phyloP scores from a whole-genome alignment of 2,113 vertebrate genomes.

The Pollimyrus isidori region DNA sequence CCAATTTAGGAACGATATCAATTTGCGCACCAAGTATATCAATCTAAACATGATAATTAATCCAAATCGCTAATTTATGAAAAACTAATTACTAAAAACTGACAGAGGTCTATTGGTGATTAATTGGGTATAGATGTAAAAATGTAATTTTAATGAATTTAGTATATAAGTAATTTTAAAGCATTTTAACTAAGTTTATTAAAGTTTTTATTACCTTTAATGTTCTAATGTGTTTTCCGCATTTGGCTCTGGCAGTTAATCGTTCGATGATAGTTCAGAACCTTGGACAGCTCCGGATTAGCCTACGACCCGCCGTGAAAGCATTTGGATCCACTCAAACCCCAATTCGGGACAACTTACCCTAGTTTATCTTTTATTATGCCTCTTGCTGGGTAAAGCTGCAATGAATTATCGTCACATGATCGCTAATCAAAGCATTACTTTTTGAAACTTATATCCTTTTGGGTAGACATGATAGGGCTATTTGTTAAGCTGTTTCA shows the following conservation, averaged over 20 bases:
- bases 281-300: not conserved
- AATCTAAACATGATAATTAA: not conserved
- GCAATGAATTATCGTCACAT: not conserved
- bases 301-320: not conserved
- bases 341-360: not conserved
- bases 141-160: not conserved
- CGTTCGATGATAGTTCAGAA: not conserved
- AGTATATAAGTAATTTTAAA: not conserved
- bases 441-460: not conserved
- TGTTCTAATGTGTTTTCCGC: not conserved
- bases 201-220: not conserved
- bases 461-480: not conserved
- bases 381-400: not conserved
- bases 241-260: not conserved
- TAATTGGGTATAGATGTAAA: not conserved
- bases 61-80: not conserved
- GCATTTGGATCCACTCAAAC: not conserved
- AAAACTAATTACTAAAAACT: not conserved
- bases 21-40: not conserved
- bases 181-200: not conserved
- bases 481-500: not conserved
- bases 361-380: not conserved
- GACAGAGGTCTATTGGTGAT: not conserved
- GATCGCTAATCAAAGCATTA: not conserved
- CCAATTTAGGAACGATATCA: not conserved